Percentiles rank a stretch among this genome's conserved stretches.
Conservation (phyloP, 1,140 invertebrate species). For the Drosophila equinoxialis region DNA sequence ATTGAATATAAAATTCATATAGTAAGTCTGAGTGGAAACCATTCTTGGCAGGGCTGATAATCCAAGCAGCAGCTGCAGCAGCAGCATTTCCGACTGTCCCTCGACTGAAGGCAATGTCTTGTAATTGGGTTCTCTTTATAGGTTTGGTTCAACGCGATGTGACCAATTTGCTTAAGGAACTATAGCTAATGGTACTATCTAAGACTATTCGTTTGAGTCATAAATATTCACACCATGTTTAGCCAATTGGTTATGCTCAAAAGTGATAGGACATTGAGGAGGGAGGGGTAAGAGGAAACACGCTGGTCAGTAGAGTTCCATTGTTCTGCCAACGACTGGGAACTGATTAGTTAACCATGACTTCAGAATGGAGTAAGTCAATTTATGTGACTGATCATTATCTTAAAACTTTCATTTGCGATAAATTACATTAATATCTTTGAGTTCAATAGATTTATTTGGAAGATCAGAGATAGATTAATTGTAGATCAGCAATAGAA, state of each 20-base stretch:
- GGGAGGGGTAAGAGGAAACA: too few species aligned
- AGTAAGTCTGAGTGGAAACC: conserved; percentile 56
- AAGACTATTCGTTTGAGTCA: conserved; percentile 2
- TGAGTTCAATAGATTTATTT: too few species aligned
- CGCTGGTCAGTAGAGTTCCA: too few species aligned
- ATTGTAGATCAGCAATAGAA: too few species aligned
- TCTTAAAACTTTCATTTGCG: too few species aligned
- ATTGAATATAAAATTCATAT: conserved; percentile 67
- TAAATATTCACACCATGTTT: conserved; percentile 5
- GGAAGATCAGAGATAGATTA: too few species aligned
- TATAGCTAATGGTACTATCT: conserved; percentile 10
- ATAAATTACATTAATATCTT: too few species aligned
- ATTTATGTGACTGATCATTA: too few species aligned
- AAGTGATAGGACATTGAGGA: background rate
- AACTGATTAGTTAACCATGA: too few species aligned
- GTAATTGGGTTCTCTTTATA: conserved; percentile 51
- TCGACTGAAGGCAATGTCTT: background rate
- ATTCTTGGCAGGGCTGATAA: conserved; percentile 33
- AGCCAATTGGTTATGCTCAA: conserved; percentile 1
- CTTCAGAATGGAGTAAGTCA: too few species aligned
- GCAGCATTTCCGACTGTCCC: conserved; percentile 33
- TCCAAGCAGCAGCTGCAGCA: conserved; percentile 31
- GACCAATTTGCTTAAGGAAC: conserved; percentile 29
- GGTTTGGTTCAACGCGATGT: conserved; percentile 25
- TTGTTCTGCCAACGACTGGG: too few species aligned